A percentile compares a stretch with the other conserved stretches of the same genome.
Conservation (phyloP, 2,113 vertebrate genomes). For the Pleuronectes platessa region DNA sequence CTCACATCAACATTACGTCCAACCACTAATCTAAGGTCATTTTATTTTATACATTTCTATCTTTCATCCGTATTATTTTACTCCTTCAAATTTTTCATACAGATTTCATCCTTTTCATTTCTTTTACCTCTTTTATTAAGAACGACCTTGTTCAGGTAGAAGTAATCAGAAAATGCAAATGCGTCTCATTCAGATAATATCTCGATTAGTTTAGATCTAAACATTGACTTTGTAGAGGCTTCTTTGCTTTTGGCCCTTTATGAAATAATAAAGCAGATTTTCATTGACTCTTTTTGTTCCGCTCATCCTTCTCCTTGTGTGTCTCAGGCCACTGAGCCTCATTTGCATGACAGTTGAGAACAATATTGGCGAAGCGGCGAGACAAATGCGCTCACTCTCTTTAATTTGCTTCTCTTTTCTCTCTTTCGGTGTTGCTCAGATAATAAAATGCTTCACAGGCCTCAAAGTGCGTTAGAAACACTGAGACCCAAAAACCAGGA, state of each 20-base stretch:
- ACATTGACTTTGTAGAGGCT: neutral
- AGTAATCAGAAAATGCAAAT: no score
- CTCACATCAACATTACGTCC: no score
- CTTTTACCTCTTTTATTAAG: no score
- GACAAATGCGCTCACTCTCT: slow-evolving; percentile 52
- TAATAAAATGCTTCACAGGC: slow-evolving; percentile 15
- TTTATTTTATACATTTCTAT: no score
- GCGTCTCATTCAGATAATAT: no score
- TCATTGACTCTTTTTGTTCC: slow-evolving; percentile 20
- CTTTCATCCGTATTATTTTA: no score
- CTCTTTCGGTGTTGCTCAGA: slow-evolving; percentile 45
- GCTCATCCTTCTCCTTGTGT: slow-evolving; percentile 13
- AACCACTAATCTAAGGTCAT: no score
- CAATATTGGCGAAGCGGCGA: slow-evolving; percentile 55
- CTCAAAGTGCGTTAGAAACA: no score
- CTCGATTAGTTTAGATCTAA: neutral
- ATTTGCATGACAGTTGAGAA: slow-evolving; percentile 71
- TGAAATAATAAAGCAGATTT: slow-evolving; percentile 25
- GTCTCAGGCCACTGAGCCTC: slow-evolving; percentile 54
- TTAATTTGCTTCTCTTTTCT: slow-evolving; percentile 53
- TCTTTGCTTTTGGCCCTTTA: slow-evolving; percentile 10
- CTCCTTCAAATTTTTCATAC: no score
- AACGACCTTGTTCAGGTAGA: no score
- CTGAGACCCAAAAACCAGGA: neutral
- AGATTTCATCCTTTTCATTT: no score